Percentiles rank a stretch among this genome's conserved stretches.
These are phyloP conservation scores for Lithosia quadra DNA, from an alignment of 2,888 invertebrate genomes.

Conservation along the genomic window DNA sequence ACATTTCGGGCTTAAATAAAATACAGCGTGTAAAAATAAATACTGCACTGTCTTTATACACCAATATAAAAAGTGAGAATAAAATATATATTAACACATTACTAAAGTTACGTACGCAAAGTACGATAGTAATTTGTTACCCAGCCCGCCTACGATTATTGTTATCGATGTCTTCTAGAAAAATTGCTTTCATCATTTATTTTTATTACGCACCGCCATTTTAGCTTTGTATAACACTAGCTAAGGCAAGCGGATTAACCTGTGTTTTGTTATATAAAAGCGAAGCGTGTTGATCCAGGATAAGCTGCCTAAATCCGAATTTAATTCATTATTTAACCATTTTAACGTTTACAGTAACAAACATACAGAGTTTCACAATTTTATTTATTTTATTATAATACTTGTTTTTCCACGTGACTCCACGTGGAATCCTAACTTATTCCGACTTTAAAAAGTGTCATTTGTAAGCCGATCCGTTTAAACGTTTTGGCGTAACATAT, in stretches of 20 bases:
- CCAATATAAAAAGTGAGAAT: background rate
- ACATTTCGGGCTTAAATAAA: background rate
- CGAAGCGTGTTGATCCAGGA: background rate
- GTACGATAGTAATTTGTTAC: background rate
- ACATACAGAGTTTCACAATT: too few relatives aligned
- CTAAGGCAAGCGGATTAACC: background rate
- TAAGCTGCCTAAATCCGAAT: background rate
- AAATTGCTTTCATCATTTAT: background rate
- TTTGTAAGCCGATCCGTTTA: too few relatives aligned
- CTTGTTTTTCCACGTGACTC: too few relatives aligned
- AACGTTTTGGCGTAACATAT: too few relatives aligned
- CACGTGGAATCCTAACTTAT: too few relatives aligned
- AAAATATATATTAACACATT: background rate
- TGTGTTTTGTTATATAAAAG: background rate
- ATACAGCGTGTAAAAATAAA: background rate
- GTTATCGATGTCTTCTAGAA: background rate
- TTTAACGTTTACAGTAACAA: background rate
- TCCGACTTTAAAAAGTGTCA: too few relatives aligned
- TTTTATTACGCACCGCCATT: background rate
- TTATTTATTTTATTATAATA: too few relatives aligned
- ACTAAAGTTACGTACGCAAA: background rate
- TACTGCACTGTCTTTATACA: background rate
- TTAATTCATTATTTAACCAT: background rate
- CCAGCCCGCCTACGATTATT: background rate
- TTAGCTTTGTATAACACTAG: background rate